These are phyloP conservation scores for Drosophila virilis DNA, from an alignment of 1,140 invertebrate genomes.

Conservation along the genomic window DNA sequence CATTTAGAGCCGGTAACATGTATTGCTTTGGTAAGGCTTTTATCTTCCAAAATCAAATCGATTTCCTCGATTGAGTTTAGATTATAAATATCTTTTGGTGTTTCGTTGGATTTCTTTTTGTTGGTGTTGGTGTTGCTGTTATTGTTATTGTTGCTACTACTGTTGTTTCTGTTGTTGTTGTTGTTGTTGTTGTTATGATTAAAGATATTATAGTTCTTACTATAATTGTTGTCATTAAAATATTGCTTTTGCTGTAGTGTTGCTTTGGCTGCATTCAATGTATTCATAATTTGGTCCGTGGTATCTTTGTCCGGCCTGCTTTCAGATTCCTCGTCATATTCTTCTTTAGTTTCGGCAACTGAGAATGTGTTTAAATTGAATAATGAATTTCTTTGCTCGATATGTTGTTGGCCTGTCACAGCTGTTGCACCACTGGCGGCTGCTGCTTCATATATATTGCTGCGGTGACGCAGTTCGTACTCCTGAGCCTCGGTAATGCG, in stretches of 20 bases:
- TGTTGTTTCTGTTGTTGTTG: slow-evolving; percentile 40
- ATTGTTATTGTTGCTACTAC: slow-evolving; percentile 37
- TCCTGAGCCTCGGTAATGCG: slow-evolving; percentile 92
- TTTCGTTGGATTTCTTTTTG: slow-evolving; percentile 77
- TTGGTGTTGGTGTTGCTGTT: slow-evolving; percentile 35
- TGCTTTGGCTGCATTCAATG: slow-evolving; percentile 77
- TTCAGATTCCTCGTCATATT: slow-evolving; percentile 68
- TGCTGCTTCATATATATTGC: slow-evolving; percentile 52
- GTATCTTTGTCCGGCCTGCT: slow-evolving; percentile 49
- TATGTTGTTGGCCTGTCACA: slow-evolving; percentile 58
- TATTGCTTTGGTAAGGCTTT: slow-evolving; percentile 83
- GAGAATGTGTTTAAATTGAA: slow-evolving; percentile 75
- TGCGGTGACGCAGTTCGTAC: slow-evolving; percentile 85
- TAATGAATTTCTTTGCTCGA: slow-evolving; percentile 74
- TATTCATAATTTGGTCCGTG: slow-evolving; percentile 80
- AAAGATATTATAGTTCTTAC: slow-evolving; percentile 45
- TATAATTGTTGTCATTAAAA: slow-evolving; percentile 71
- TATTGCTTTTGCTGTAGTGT: slow-evolving; percentile 79
- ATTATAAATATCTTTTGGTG: slow-evolving; percentile 83
- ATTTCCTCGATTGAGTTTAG: slow-evolving; percentile 82
- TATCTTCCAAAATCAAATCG: slow-evolving; percentile 83
- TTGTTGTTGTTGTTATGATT: slow-evolving; percentile 39
- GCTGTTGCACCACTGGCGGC: slow-evolving; percentile 29
- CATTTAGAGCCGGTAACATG: slow-evolving; percentile 83
- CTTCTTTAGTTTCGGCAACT: slow-evolving; percentile 76